Evolutionary conservation across 2,113 vertebrate genomes (phyloP), one percentile per base, ranked within the genome.

Genomic region (Cochlearius cochlearius): DNA sequence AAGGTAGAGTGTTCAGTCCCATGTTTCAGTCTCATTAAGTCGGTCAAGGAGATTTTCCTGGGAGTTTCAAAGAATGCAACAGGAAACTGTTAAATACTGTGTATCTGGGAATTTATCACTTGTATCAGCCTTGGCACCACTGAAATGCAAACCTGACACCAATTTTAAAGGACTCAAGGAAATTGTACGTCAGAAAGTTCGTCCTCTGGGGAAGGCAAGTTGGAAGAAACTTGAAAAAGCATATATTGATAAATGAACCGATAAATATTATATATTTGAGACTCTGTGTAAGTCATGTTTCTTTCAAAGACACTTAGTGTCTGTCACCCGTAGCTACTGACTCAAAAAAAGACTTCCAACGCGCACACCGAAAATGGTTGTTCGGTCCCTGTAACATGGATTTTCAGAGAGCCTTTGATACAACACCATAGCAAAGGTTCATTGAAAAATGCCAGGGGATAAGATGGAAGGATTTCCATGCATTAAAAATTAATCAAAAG

Each of bases 391-490:
- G 7, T 15, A 19, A 0, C 34, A 25, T 52, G 30, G 20, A 26
- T 86, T 94, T 76, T 83, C 9, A 60, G 34, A 63, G 53, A 79
- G 34, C 17, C 19, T 63, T 60, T 86, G 18, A 56, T 47, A 50
- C 4, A 53, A 2, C 16, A 38, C 12, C 0, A 0, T 67, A 60
- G 15, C 17, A 67, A 67, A 49, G 2, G 5, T 63, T 81, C 16
- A n/a, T 66, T 78, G 10, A 79, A 47, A 73, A 41, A 12, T 6
- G 19, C 2, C 4, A 34, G 21, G 22, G 9, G 7, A 38, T 41
- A 53, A 81, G 94, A 80, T 26, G 10, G 25, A 74, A 71, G 10
- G 4, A 19, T 58, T 58, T 81, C 13, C n/a, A 11, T 56, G 34
- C 34, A 38, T 71, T 69, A 71, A 87, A 59, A 83, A 52, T 52